Evolutionary conservation across 2,113 vertebrate genomes (phyloP).

Genomic region (Datnioides undecimradiatus): DNA sequence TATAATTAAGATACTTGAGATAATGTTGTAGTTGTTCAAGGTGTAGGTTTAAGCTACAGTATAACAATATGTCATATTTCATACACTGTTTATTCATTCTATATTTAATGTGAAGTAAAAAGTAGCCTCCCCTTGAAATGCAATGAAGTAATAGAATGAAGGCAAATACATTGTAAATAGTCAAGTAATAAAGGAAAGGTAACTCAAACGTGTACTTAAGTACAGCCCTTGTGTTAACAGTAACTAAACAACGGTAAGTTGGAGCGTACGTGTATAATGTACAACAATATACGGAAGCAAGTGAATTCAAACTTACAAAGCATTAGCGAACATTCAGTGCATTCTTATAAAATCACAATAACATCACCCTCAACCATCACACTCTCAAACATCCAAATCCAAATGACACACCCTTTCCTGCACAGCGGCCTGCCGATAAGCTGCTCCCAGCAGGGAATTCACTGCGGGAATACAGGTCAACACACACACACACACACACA

Average conservation of each 20-base stretch:
- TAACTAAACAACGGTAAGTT: background rate
- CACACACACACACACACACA: constrained; percentile 35
- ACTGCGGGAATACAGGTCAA: constrained; percentile 25
- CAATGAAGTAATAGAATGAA: background rate
- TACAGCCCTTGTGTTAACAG: background rate
- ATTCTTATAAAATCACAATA: constrained; percentile 61
- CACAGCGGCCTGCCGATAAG: constrained; percentile 78
- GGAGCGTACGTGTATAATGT: background rate
- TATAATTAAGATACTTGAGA: too few species aligned
- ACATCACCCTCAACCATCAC: constrained; percentile 57
- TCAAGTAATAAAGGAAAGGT: background rate
- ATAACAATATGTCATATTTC: background rate
- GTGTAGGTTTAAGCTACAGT: background rate
- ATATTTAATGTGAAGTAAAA: background rate
- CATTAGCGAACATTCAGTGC: constrained; percentile 16
- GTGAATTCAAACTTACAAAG: constrained; percentile 21
- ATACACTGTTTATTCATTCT: background rate
- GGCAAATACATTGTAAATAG: too few species aligned
- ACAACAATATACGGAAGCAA: constrained; percentile 53
- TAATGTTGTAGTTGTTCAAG: too few species aligned
- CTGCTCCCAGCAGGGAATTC: constrained; percentile 65
- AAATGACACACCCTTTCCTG: constrained; percentile 83
- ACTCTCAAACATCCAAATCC: constrained; percentile 71
- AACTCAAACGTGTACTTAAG: background rate
- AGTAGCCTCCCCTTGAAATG: too few species aligned